Evolutionary conservation across 2,888 invertebrate species (phyloP).

Genomic region (Calliopum simillimum): DNA sequence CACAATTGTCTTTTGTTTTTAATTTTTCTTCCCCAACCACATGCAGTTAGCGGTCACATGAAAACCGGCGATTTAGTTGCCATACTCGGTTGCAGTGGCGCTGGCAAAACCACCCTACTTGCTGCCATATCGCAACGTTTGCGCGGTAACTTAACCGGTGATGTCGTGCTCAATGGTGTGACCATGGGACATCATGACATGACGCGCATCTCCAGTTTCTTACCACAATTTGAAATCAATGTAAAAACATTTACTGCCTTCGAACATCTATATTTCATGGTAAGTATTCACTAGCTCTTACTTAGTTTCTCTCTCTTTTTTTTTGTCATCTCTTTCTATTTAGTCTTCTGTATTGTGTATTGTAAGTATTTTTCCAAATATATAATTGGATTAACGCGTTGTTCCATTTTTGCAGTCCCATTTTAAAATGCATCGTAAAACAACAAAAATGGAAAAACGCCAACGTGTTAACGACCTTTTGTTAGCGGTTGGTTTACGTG

Average conservation of each 20-base stretch:
- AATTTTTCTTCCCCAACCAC: background rate
- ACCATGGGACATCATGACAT: slow-evolving; percentile 74
- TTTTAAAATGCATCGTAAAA: slow-evolving; percentile 78
- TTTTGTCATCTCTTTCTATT: background rate
- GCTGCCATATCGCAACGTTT: slow-evolving; percentile 80
- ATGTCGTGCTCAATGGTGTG: slow-evolving; percentile 78
- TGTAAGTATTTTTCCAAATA: background rate
- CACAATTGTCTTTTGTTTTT: background rate
- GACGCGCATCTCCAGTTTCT: slow-evolving; percentile 83
- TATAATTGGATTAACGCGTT: slow-evolving; percentile 32
- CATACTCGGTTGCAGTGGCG: slow-evolving; percentile 81
- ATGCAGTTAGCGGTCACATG: slow-evolving; percentile 75
- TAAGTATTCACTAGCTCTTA: slow-evolving; percentile 64
- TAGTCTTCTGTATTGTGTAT: background rate
- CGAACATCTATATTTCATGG: slow-evolving; percentile 90
- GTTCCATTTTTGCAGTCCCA: slow-evolving; percentile 72
- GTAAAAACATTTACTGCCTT: slow-evolving; percentile 81
- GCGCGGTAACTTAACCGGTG: slow-evolving; percentile 76
- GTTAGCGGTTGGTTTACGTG: slow-evolving; percentile 77
- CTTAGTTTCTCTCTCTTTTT: background rate
- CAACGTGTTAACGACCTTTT: slow-evolving; percentile 61
- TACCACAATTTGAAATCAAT: slow-evolving; percentile 87
- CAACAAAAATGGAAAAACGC: slow-evolving; percentile 64
- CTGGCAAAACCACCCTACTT: slow-evolving; percentile 81
- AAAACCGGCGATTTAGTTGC: slow-evolving; percentile 79